phyloP scores from a whole-genome alignment of 2,797 vertebrate genomes.

The Liparis tanakae region DNA sequence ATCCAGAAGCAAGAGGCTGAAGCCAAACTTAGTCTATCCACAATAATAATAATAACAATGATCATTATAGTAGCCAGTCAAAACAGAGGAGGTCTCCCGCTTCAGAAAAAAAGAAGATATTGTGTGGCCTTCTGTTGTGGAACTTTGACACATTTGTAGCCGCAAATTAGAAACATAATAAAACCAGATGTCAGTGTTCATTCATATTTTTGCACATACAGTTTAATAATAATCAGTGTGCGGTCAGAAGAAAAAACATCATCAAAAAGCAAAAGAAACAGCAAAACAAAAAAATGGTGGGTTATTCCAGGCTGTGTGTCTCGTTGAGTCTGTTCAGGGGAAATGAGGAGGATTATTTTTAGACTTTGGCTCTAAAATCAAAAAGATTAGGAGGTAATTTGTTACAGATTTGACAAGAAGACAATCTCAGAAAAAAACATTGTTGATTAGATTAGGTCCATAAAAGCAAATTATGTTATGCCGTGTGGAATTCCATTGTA shows the following conservation, averaged over 20 bases:
- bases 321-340: slow-evolving; percentile 21
- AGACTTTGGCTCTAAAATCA: slow-evolving; percentile 74
- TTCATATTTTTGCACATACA: slow-evolving; percentile 29
- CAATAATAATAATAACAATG: slow-evolving; percentile 14
- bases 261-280: slow-evolving; percentile 43
- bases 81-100: slow-evolving; percentile 12
- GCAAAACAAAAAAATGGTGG: slow-evolving; percentile 24
- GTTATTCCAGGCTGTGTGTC: slow-evolving; percentile 30
- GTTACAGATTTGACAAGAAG: slow-evolving; percentile 63
- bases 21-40: slow-evolving; percentile 37
- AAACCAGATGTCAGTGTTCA: slow-evolving; percentile 29
- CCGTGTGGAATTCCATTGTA: slow-evolving; percentile 40
- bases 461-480: slow-evolving; percentile 41
- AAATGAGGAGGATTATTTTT: slow-evolving; percentile 18
- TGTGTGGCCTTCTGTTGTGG: slow-evolving; percentile 29
- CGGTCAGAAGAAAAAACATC: slow-evolving; percentile 40
- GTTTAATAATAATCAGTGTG: slow-evolving; percentile 45
- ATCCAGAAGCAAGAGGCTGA: slow-evolving; percentile 41
- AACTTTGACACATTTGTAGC: slow-evolving; percentile 25
- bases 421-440: slow-evolving; percentile 40
- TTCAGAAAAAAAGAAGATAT: slow-evolving; percentile 5
- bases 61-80: neutral
- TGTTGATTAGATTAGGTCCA: slow-evolving; percentile 65
- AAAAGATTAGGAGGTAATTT: slow-evolving; percentile 71
- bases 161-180: slow-evolving; percentile 31